Percentiles rank a stretch among this genome's conserved stretches.
Conservation (phyloP, 1,140 invertebrate species). For the Agrilus planipennis region DNA sequence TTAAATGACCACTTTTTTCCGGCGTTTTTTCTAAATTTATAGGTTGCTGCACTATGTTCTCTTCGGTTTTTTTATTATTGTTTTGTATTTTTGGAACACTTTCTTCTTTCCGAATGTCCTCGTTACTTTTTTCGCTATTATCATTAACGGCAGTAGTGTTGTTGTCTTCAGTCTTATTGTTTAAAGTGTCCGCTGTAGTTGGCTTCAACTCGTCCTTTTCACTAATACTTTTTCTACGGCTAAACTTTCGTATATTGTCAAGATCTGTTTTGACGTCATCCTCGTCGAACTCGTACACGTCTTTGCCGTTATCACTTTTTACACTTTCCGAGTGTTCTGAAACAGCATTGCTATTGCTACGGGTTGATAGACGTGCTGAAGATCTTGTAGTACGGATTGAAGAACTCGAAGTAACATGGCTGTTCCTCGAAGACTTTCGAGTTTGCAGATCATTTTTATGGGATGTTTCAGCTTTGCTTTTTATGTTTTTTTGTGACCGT, state of each 20-base stretch:
- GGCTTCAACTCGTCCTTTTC: too few species aligned
- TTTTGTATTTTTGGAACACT: too few species aligned
- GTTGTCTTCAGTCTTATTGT: constrained; percentile 7
- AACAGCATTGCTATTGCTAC: constrained; percentile 14
- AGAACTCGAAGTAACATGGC: too few species aligned
- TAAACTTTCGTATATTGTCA: constrained; percentile 18
- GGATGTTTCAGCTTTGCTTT: not conserved
- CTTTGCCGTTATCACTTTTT: constrained; percentile 22
- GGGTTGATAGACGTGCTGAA: not conserved
- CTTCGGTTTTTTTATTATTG: too few species aligned
- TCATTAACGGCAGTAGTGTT: constrained; percentile 7
- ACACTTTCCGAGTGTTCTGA: constrained; percentile 7
- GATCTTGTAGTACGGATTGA: not conserved
- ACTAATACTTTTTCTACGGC: too few species aligned
- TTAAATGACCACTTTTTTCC: constrained; percentile 38
- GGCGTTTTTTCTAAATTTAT: constrained; percentile 24
- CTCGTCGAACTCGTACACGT: constrained; percentile 40
- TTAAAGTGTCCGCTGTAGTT: too few species aligned
- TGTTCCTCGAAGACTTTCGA: not conserved
- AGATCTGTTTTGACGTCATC: constrained; percentile 19
- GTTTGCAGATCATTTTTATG: not conserved
- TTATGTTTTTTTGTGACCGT: constrained; percentile 6
- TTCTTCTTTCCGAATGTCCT: not conserved
- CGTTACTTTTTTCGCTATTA: constrained; percentile 2
- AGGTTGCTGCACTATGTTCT: too few species aligned